phyloP scores from a whole-genome alignment of 2,113 vertebrate species.

The Leptobrachium leishanense region DNA sequence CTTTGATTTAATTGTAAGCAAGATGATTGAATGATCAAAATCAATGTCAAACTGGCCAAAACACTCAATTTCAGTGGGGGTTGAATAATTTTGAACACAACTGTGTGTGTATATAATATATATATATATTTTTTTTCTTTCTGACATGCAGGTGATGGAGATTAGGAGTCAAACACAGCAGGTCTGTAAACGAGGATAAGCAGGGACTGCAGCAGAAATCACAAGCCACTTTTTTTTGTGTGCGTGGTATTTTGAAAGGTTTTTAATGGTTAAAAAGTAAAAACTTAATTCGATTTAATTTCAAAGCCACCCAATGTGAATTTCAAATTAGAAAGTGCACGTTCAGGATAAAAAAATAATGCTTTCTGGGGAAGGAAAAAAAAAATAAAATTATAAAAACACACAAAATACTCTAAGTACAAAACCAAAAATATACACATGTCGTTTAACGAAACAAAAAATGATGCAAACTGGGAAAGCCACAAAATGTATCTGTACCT shows the following conservation, averaged over 20 bases:
- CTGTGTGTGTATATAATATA: no score
- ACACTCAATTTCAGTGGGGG: no score
- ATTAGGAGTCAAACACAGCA: no score
- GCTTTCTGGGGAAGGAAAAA: neutral
- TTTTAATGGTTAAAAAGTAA: slow-evolving; percentile 33
- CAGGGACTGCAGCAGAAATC: no score
- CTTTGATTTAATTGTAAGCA: no score
- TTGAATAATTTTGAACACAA: no score
- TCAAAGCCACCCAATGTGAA: neutral
- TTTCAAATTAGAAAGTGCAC: slow-evolving; percentile 26
- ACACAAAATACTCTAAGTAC: slow-evolving; percentile 24
- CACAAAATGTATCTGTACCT: neutral
- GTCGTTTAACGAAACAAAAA: neutral
- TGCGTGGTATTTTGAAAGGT: neutral
- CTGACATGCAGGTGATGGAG: no score
- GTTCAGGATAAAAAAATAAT: neutral
- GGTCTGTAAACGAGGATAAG: no score
- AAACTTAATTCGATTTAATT: slow-evolving; percentile 22
- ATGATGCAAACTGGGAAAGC: neutral
- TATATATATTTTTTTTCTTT: no score
- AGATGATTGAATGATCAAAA: no score
- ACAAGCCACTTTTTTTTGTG: no score
- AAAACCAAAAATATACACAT: slow-evolving; percentile 37
- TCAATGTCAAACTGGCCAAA: no score
- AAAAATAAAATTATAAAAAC: slow-evolving; percentile 24